Evolutionary conservation across 37 sponge, comb jelly and placozoan species (phyloP), one percentile per base, ranked within the genome.

Genomic region (Tethya wilhelma): DNA sequence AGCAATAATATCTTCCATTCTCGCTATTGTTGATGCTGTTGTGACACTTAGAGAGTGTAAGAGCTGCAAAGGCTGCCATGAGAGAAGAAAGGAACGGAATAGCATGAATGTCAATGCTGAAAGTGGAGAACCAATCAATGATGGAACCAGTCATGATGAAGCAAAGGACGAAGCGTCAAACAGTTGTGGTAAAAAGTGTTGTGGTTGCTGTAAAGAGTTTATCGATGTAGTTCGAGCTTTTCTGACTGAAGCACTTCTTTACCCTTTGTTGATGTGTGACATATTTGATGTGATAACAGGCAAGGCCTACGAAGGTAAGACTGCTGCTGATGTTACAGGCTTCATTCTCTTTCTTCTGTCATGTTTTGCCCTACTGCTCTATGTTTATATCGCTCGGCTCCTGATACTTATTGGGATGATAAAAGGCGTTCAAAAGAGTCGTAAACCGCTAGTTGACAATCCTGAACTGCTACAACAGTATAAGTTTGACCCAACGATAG

Each of bases 281-380:
- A 28, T 64, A 34, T 64, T 64, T 32, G 66, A 64, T 2, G 26
- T 64, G 19, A 64, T 64, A 28, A 64, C 36, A 19, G 66, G 34
- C 19, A 64, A 32, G 32, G 31, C 34, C 31, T 64, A 29, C 19
- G 36, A 64, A 32, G 36, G 19, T 64, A n/a, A 2, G 17, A 31
- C 26, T 30, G 31, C 34, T 19, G 36, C 2, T 29, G 34, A 64
- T 34, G 17, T 28, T 34, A 28, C 32, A 33, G 2, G 66, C 4
- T 19, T 64, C 19, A 2, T 64, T 33, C 66, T 64, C 36, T 64
- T 64, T 29, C 5, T 5, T 29, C 32, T 64, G 2, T 64, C 66
- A 20, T 29, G 26, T 19, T 29, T 64, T 2, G 66, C 34, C 2
- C 3, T 64, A 19, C 19, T 64, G 4, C 32, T 64, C 4, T 64